phyloP scores from a whole-genome alignment of 2,113 vertebrate species.

The Aythya baeri region DNA sequence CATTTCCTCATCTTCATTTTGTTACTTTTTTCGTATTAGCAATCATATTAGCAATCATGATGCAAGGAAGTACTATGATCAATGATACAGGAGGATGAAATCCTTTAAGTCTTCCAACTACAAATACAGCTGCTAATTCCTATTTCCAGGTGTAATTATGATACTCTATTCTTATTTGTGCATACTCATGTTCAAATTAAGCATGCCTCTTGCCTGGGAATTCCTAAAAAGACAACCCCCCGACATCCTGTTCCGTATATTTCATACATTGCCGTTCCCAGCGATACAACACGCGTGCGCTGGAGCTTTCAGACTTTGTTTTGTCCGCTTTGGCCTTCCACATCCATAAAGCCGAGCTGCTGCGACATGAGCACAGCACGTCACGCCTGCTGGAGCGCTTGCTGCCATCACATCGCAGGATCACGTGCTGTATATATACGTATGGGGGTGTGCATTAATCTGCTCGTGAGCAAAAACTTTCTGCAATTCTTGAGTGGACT shows the following conservation, averaged over 20 bases:
- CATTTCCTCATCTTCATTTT: neutral
- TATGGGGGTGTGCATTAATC: rapidly evolving
- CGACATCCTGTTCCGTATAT: rapidly evolving
- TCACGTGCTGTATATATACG: too few species aligned
- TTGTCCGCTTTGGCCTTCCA: neutral
- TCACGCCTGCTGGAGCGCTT: neutral
- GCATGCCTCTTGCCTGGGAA: neutral
- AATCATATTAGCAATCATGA: neutral
- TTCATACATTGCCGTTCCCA: neutral
- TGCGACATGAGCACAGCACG: rapidly evolving
- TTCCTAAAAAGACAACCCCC: neutral
- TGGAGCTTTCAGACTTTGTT: neutral
- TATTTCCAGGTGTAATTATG: neutral
- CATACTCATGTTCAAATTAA: neutral
- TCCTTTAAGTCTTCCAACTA: neutral
- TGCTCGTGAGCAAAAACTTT: neutral
- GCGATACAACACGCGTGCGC: rapidly evolving
- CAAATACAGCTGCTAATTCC: neutral
- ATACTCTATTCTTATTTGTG: neutral
- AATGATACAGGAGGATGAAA: neutral
- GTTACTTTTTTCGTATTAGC: neutral
- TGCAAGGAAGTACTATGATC: neutral
- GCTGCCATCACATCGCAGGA: neutral
- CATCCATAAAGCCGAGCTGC: neutral
- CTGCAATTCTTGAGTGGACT: neutral